A percentile compares a stretch with the other conserved stretches of the same genome.
These are phyloP conservation scores for Ovibos moschatus DNA, from an alignment of 2,113 vertebrate species.

Conservation along the genomic window DNA sequence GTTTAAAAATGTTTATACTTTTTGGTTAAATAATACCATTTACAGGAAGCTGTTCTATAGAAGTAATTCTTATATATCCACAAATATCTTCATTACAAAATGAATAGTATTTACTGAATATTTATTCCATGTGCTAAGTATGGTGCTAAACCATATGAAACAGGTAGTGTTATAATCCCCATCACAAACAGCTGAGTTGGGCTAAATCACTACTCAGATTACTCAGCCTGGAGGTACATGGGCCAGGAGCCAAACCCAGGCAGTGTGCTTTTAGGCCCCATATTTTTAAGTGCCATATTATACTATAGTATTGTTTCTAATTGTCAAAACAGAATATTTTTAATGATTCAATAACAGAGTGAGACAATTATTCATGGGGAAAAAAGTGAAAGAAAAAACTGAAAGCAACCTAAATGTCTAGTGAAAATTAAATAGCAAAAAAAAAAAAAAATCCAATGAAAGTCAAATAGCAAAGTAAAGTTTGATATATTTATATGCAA, in stretches of 20 bases:
- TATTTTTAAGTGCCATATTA: not conserved
- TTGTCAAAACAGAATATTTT: not conserved
- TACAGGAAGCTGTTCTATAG: not conserved
- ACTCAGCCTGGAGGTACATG: not conserved
- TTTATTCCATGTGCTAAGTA: not conserved
- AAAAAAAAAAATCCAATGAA: not conserved
- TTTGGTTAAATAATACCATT: conserved; percentile 5
- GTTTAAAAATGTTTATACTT: not conserved
- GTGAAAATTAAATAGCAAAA: not conserved
- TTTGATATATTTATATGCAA: not conserved
- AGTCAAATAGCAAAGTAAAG: not conserved
- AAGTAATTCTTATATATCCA: not conserved
- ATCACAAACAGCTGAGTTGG: not conserved
- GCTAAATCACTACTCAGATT: not conserved
- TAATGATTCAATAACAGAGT: not conserved
- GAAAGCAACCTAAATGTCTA: not conserved
- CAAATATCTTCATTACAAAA: not conserved
- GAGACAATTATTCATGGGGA: not conserved
- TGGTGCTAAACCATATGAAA: not conserved
- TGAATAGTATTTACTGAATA: not conserved
- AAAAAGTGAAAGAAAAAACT: not conserved
- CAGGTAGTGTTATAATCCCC: not conserved
- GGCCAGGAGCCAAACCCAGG: not conserved
- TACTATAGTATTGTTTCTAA: not conserved
- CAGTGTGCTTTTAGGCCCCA: not conserved